Percentiles rank a stretch among this genome's conserved stretches.
Conservation (phyloP, 2,797 vertebrate genomes). For the Crocodylus rhombifer region DNA sequence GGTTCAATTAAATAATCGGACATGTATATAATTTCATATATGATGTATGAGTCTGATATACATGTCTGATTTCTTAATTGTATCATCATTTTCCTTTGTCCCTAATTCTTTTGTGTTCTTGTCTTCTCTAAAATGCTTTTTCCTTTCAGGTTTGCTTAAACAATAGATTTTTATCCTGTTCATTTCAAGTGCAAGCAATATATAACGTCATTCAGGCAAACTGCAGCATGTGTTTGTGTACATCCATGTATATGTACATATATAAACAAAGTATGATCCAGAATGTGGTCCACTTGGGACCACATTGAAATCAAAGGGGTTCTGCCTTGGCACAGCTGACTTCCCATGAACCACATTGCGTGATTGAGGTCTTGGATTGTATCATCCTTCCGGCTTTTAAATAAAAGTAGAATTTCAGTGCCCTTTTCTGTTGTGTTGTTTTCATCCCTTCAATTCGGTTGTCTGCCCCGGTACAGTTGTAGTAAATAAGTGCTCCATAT, state of each 20-base stretch:
- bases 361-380: background rate
- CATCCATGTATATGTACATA: too few relatives aligned
- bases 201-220: background rate
- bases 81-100: too few relatives aligned
- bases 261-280: too few relatives aligned
- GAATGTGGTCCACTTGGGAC: background rate
- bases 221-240: background rate
- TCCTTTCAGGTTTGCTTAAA: too few relatives aligned
- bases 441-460: background rate
- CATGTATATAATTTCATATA: too few relatives aligned
- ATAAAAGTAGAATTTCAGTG: background rate
- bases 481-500: background rate
- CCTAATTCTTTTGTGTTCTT: too few relatives aligned
- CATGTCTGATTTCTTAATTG: too few relatives aligned
- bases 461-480: accelerated
- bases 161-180: too few relatives aligned
- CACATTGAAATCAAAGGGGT: background rate
- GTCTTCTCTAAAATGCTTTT: too few relatives aligned
- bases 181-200: too few relatives aligned
- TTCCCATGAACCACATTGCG: background rate
- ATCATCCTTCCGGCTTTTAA: background rate
- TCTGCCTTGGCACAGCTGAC: background rate
- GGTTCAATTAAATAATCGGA: too few relatives aligned
- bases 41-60: too few relatives aligned
- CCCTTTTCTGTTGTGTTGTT: accelerated